Conservation (phyloP, 1,140 invertebrate genomes). For the Cephus cinctus region DNA sequence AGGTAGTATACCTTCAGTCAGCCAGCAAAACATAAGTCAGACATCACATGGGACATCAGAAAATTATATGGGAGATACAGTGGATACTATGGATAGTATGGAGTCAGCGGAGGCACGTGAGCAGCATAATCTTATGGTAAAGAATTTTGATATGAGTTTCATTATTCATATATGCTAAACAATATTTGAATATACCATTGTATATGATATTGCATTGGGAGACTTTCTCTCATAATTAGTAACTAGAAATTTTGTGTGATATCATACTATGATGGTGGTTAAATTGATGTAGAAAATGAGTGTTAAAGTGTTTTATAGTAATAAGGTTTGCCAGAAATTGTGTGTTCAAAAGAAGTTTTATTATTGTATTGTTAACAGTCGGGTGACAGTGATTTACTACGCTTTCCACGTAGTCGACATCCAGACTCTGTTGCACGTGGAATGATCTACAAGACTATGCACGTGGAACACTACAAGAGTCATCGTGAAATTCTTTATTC, state of each 20-base stretch:
- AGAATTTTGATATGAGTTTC: conserved; percentile 11
- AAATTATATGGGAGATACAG: conserved; percentile 8
- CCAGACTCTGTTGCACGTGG: conserved; percentile 16
- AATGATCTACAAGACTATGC: conserved; percentile 31
- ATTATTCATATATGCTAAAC: too few relatives aligned
- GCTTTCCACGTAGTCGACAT: conserved; percentile 15
- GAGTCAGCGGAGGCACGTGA: conserved; percentile 18
- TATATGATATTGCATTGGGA: too few relatives aligned
- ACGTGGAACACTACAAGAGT: conserved; percentile 30
- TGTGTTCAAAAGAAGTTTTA: too few relatives aligned
- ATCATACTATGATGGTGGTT: too few relatives aligned
- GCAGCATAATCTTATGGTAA: conserved; percentile 22
- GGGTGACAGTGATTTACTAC: conserved; percentile 17
- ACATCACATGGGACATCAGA: conserved; percentile 24
- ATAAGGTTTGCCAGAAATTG: too few relatives aligned
- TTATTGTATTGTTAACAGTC: conserved; percentile 19
- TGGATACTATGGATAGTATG: conserved; percentile 15
- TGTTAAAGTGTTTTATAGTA: too few relatives aligned
- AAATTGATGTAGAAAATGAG: too few relatives aligned
- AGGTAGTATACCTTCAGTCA: conserved; percentile 30
- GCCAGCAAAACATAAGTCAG: conserved; percentile 31
- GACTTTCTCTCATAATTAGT: too few relatives aligned
- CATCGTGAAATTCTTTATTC: conserved; percentile 29
- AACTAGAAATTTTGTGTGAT: too few relatives aligned
- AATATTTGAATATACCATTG: too few relatives aligned